These are phyloP conservation scores for Heliothis virescens DNA, from an alignment of 1,140 invertebrate genomes.

Conservation along the genomic window DNA sequence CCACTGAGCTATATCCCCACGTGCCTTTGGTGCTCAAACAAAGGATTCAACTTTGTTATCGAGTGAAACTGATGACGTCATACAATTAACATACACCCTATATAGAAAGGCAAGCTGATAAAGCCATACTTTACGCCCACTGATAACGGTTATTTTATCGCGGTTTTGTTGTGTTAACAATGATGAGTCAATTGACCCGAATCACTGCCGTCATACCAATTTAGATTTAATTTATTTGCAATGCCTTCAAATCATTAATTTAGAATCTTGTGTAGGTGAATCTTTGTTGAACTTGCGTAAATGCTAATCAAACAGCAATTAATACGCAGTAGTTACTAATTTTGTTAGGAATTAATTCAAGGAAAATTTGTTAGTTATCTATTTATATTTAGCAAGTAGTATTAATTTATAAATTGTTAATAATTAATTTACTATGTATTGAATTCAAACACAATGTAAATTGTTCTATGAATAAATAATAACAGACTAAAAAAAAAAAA, in stretches of 20 bases:
- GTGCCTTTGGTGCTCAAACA: constrained; percentile 22
- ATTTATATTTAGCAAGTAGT: constrained; percentile 43
- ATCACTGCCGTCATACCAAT: background rate
- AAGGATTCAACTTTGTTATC: background rate
- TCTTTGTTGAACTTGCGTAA: background rate
- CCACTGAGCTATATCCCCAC: constrained; percentile 87
- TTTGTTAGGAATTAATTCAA: too few relatives aligned
- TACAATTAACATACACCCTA: constrained; percentile 23
- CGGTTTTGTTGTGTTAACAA: constrained; percentile 8
- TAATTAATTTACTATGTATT: too few relatives aligned
- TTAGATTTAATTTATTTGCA: constrained; percentile 25
- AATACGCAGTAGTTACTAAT: too few relatives aligned
- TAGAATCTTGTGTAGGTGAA: background rate
- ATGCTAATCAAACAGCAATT: too few relatives aligned
- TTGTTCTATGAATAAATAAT: too few relatives aligned
- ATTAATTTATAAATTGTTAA: too few relatives aligned
- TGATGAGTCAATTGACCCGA: constrained; percentile 21
- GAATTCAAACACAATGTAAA: too few relatives aligned
- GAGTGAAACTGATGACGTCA: constrained; percentile 50
- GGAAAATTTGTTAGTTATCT: background rate
- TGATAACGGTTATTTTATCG: constrained; percentile 42
- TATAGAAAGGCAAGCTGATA: constrained; percentile 36
- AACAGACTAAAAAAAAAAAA: too few relatives aligned
- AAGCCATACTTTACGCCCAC: constrained; percentile 45
- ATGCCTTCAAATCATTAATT: background rate